These are phyloP conservation scores for Hylyphantes graminicola DNA, from an alignment of 1,140 invertebrate genomes.

Conservation along the genomic window DNA sequence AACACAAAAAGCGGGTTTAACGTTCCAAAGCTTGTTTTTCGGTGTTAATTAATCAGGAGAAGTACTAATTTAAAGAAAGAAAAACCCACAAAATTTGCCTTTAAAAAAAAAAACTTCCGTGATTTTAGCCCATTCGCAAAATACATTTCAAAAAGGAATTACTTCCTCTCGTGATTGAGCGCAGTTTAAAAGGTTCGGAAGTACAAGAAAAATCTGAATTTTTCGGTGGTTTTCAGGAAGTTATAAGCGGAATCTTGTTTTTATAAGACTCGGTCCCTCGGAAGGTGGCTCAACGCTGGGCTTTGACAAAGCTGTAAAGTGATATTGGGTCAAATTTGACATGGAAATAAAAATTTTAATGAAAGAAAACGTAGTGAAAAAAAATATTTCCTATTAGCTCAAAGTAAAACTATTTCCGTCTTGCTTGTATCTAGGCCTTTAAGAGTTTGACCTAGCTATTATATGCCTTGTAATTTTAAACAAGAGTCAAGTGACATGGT, in stretches of 20 bases:
- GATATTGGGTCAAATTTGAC: background rate
- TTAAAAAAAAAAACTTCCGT: constrained; percentile 7
- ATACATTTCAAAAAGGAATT: constrained; percentile 38
- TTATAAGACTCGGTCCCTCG: no score
- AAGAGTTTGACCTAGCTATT: no score
- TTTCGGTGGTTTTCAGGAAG: background rate
- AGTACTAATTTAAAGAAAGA: no score
- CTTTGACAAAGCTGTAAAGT: no score
- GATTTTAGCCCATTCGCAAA: constrained; percentile 19
- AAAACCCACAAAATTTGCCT: background rate
- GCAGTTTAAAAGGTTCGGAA: constrained; percentile 33
- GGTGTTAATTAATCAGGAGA: no score
- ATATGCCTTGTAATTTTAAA: no score
- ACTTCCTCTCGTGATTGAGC: constrained; percentile 32
- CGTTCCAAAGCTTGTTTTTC: no score
- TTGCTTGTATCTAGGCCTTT: no score
- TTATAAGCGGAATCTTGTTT: no score
- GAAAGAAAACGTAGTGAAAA: background rate
- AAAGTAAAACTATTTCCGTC: no score
- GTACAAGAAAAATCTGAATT: constrained; percentile 4
- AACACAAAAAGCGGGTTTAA: background rate
- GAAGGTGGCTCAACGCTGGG: no score
- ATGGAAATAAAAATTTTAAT: constrained; percentile 11
- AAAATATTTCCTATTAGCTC: background rate
- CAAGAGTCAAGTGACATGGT: no score